phyloP scores from a whole-genome alignment of 2,888 invertebrate genomes.

The Ariolimax columbianus region DNA sequence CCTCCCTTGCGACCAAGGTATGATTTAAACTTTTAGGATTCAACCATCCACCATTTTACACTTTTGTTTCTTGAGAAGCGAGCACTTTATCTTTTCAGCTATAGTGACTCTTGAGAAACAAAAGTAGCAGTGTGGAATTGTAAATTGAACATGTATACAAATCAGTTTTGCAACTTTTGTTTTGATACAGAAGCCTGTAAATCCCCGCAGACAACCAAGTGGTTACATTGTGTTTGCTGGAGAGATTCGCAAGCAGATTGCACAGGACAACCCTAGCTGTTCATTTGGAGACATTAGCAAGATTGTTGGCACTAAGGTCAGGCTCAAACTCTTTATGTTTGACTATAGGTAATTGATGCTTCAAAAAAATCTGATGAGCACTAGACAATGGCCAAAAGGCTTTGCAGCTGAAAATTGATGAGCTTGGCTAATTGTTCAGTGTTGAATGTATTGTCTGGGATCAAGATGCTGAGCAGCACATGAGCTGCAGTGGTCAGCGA shows the following conservation, averaged over 20 bases:
- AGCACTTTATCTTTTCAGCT: too few species aligned
- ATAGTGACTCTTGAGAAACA: too few species aligned
- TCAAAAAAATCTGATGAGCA: background rate
- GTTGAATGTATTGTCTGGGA: too few species aligned
- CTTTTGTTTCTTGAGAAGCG: too few species aligned
- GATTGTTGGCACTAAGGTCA: slow-evolving; percentile 86
- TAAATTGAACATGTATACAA: background rate
- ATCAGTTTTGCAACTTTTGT: background rate
- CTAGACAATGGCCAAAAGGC: background rate
- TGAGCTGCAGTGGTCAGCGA: too few species aligned
- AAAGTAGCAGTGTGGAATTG: background rate
- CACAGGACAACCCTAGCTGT: slow-evolving; percentile 94
- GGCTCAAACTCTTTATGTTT: slow-evolving; percentile 3
- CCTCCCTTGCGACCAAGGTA: too few species aligned
- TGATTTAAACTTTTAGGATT: too few species aligned
- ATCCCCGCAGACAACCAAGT: slow-evolving; percentile 81
- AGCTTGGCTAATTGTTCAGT: too few species aligned
- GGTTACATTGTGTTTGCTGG: slow-evolving; percentile 99
- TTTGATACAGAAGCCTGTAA: slow-evolving; percentile 58
- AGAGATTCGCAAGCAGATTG: slow-evolving; percentile 94
- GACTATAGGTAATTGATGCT: background rate
- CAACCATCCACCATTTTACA: too few species aligned
- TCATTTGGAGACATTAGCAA: slow-evolving; percentile 92
- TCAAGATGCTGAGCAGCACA: too few species aligned
- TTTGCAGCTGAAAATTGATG: too few species aligned